Evolutionary conservation across 2,113 vertebrate species (phyloP).

Genomic region (Vidua macroura): DNA sequence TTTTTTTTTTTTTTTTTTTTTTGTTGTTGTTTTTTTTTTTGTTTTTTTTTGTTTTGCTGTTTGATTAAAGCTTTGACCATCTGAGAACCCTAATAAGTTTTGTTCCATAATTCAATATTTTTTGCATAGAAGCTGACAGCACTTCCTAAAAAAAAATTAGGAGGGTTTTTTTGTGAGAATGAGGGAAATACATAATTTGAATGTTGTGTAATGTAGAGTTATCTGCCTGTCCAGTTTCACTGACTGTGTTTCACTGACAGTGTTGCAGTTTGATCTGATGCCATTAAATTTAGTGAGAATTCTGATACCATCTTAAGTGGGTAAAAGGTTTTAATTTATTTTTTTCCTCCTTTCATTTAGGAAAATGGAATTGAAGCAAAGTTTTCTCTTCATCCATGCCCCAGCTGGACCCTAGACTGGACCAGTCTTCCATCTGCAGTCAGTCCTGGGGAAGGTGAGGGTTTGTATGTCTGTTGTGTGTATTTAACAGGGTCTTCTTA

Average conservation of each 20-base stretch:
- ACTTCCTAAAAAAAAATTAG: background rate
- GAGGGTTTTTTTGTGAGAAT: background rate
- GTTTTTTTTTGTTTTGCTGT: background rate
- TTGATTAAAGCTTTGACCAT: background rate
- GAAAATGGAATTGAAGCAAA: slow-evolving; percentile 85
- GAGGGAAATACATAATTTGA: background rate
- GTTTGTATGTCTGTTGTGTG: background rate
- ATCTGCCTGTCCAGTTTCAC: background rate
- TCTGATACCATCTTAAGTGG: background rate
- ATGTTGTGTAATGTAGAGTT: background rate
- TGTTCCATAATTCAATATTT: background rate
- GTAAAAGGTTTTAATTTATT: background rate
- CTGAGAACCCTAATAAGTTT: background rate
- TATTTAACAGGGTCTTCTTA: background rate
- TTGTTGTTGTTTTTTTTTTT: too few relatives aligned
- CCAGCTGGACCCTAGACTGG: slow-evolving; percentile 88
- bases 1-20: too few relatives aligned
- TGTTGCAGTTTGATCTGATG: background rate
- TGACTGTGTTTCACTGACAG: background rate
- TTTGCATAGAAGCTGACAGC: background rate
- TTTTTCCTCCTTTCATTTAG: slow-evolving; percentile 57
- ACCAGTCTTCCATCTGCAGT: slow-evolving; percentile 83
- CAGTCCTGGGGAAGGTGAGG: slow-evolving; percentile 89
- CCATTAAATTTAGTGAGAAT: background rate
- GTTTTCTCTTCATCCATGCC: slow-evolving; percentile 86